Conservation (phyloP, 2,797 vertebrate species). For the Intellagama lesueurii region DNA sequence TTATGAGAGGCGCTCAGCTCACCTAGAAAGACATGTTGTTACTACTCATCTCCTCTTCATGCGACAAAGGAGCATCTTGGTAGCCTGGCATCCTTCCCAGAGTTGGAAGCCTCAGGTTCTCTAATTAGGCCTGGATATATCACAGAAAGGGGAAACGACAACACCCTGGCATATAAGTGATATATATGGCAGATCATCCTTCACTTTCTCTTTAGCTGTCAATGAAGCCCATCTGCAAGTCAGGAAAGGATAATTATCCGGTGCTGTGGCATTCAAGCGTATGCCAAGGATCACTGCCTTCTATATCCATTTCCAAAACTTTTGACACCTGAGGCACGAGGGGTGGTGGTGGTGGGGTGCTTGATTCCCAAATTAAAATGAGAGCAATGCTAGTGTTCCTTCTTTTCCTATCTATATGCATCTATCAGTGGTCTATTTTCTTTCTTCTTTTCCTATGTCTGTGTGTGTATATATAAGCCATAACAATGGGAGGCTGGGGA, state of each 20-base stretch:
- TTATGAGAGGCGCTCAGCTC: background rate
- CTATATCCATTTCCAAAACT: background rate
- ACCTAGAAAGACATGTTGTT: background rate
- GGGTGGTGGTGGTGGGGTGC: too few relatives aligned
- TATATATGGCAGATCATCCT: constrained; percentile 31
- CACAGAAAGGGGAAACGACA: constrained; percentile 52
- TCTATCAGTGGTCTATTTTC: background rate
- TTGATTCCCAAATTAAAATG: background rate
- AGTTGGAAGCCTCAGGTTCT: constrained; percentile 56
- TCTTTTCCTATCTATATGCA: background rate
- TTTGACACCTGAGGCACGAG: background rate
- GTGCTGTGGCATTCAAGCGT: constrained; percentile 58
- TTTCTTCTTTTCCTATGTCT: background rate
- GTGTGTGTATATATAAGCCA: background rate
- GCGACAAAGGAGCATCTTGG: constrained; percentile 52
- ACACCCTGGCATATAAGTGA: constrained; percentile 42
- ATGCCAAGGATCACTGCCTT: constrained; percentile 44
- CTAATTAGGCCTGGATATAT: constrained; percentile 50
- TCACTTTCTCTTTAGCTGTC: constrained; percentile 48
- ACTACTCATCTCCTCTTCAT: constrained; percentile 27
- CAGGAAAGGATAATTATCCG: constrained; percentile 44
- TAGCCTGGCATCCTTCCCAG: constrained; percentile 16
- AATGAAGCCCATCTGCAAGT: constrained; percentile 45
- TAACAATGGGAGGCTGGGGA: background rate
- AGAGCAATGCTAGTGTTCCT: background rate